Evolutionary conservation across 2,797 vertebrate species (phyloP).

Genomic region (Petrocephalus sullivani): DNA sequence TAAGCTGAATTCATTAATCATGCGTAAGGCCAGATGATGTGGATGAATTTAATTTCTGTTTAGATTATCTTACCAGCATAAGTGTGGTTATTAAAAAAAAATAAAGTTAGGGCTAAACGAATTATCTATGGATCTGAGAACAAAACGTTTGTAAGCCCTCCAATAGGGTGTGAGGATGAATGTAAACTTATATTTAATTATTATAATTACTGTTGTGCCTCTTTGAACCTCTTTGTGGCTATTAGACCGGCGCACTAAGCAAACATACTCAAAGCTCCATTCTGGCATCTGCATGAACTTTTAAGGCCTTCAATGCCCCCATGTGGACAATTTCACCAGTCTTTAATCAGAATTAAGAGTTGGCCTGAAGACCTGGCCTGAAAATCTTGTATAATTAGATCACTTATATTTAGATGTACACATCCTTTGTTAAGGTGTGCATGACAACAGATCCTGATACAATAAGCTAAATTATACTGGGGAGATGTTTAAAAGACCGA

Average conservation of each 20-base stretch:
- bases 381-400: background rate
- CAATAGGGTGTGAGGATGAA: background rate
- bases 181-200: background rate
- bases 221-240: background rate
- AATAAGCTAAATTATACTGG: background rate
- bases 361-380: background rate
- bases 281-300: background rate
- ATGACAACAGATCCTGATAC: background rate
- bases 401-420: background rate
- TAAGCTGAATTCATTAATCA: background rate
- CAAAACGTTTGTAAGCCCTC: background rate
- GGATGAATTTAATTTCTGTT: background rate
- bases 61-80: background rate
- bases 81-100: constrained; percentile 1
- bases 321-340: background rate
- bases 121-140: background rate
- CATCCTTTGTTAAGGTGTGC: background rate
- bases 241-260: background rate
- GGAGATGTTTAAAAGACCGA: background rate
- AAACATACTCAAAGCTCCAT: background rate
- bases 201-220: background rate
- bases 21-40: background rate
- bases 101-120: no score
- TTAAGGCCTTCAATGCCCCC: background rate
- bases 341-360: background rate